Evolutionary conservation across 2,113 vertebrate species (phyloP), one percentile per base, ranked within the genome.

Genomic region (Crotophaga sulcirostris): DNA sequence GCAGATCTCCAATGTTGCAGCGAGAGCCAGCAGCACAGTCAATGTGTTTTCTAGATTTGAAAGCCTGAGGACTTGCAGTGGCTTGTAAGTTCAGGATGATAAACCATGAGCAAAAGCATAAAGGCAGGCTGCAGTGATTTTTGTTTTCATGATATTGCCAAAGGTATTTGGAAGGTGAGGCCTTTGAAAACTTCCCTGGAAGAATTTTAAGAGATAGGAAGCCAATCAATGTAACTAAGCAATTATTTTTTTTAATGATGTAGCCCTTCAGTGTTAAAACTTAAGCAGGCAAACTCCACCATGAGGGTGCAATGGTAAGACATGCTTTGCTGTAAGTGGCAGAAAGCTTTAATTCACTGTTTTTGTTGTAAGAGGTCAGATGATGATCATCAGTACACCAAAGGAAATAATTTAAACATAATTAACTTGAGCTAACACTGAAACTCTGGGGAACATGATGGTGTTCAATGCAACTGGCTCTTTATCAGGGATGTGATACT

Each of bases 351-450:
- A 26, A 86, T 76, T 83, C 2, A 0, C 40, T 73, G 47, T n/a
- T 26, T 38, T 47, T 69, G 5, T 31, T 89, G 42, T 40, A 13
- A 36, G 36, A 36, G 62, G 60, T 91, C 89, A 87, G 64, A 67
- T 29, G 60, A 58, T 73, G 64, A 74, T 63, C 59, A 70, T 26
- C 15, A 5, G 28, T 56, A 69, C 29, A 52, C 16, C 47, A 49
- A 78, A 90, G 54, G 67, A 92, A 92, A 90, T 67, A 64, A 72
- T 79, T 96, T 82, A 64, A 90, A 85, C 44, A 13, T 88, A 75
- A 94, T 95, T 95, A 96, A 70, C 64, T 84, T 42, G 87, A 89
- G 84, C 45, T 84, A 94, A 84, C 77, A 42, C 42, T 59, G 81
- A 38, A 84, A 78, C 91, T 84, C 95, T 60, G 55, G 91, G 87